Evolutionary conservation across 2,113 vertebrate genomes (phyloP), one percentile per base, ranked within the genome.

Genomic region (Pionites leucogaster): DNA sequence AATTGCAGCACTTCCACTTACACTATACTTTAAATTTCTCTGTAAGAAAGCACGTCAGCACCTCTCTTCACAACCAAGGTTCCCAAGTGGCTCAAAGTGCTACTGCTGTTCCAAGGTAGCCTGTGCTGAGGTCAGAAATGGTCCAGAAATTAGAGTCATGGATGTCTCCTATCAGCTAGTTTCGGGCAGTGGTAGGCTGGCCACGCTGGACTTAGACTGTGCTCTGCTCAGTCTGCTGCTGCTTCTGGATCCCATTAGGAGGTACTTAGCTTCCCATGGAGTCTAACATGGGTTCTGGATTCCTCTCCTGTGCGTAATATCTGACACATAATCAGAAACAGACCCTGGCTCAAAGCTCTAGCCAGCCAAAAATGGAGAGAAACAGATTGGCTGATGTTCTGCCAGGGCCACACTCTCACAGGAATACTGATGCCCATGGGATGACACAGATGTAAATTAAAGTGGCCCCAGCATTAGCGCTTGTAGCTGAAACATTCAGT

Each of bases 301-400:
- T 96, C 96, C 77, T 94, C 72, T 92, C 65, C 59, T 76, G 55
- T 94, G 88, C 4, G 49, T 96, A 94, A 94, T 95, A 96, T 92
- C 74, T 94, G 90, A 93, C 90, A 90, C 50, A 81, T 96, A 95
- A 96, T 94, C 72, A 95, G 53, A 95, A 96, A 88, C 93, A 97
- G 93, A 95, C 86, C 68, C 60, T 71, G 77, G 18, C 69, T 76
- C 47, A 78, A 81, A 77, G 55, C 50, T 93, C 83, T 41, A 76
- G 83, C 35, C n/a, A 84, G 90, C 72, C 95, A 93, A 82, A 96
- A 96, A 92, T 82, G 74, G 88, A 96, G 62, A 95, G 78, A 96
- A 96, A 41, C 39, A 79, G 80, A 79, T n/a, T 71, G 72, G 64
- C 50, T 94, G 88, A 79, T 53, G 33, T 65, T 84, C 22, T 6